Base-by-base conservation (phyloP, 1,140 invertebrate genomes). In the Caenorhabditis remanei region DNA sequence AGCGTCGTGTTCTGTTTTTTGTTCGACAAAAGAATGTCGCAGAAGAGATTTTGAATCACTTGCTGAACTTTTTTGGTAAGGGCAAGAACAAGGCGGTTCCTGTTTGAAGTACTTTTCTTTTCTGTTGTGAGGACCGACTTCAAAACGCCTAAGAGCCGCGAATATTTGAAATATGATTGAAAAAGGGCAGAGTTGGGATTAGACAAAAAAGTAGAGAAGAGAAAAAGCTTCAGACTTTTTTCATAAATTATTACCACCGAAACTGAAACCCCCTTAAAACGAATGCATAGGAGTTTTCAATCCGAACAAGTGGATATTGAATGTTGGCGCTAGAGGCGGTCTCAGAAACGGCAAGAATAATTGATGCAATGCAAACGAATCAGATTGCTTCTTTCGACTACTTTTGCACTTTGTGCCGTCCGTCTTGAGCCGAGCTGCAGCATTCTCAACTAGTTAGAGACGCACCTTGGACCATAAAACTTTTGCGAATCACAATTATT, bases 351-450 rank as follows among this genome's bases (percentile, higher is more conserved):
- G 19, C 71, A 50, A 79, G 71, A 79, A 79, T 79, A 79, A 79
- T 79, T 79, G 71, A 79, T 79, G 71, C 71, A 79, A 79, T 79
- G 71, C 71, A 79, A 79, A 79, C 71, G 71, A 79, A 79, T 79
- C 71, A 79, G 71, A 79, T 79, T 79, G 46, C 71, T 53, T 19
- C 71, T 53, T 79, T 79, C 46, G 71, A 79, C 71, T 79, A 79
- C 71, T 79, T 79, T 79, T 79, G 71, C 71, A 79, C 71, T 79
- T 79, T 79, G 71, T 79, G 71, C 71, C 71, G 71, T 50, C 71
- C 46, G 71, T 50, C 71, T 50, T 24, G n/a, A 48, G 46, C 71
- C n/a, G 7, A 6, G 71, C 71, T 79, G 71, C 65, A 19, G 71
- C 71, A 79, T 50, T 79, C 71, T 79, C n/a, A 79, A 79, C 71